Evolutionary conservation across 1,140 invertebrate species (phyloP).

Genomic region (Leptopilina boulardi): DNA sequence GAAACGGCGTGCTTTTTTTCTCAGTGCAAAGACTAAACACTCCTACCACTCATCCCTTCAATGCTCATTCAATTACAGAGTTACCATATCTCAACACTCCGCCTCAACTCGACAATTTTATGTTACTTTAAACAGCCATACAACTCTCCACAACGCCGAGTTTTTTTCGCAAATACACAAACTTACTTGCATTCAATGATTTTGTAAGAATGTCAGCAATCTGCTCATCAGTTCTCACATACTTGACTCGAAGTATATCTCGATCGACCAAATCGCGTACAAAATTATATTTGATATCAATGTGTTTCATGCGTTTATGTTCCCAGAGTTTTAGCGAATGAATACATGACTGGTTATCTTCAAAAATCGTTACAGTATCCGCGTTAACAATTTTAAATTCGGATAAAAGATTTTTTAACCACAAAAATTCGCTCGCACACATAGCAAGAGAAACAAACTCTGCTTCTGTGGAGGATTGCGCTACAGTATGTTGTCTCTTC

Average conservation of each 20-base stretch:
- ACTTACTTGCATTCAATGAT: not conserved
- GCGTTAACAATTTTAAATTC: not conserved
- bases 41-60: no score
- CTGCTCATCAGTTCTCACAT: slow-evolving; percentile 1
- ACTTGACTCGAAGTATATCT: slow-evolving; percentile 51
- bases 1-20: no score
- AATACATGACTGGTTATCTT: slow-evolving; percentile 32
- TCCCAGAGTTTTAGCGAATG: slow-evolving; percentile 1
- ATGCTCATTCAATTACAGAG: no score
- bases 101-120: not conserved
- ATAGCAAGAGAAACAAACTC: slow-evolving; percentile 55
- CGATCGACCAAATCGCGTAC: not conserved
- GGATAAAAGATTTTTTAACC: slow-evolving; percentile 1
- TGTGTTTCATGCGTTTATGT: slow-evolving; percentile 40
- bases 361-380: not conserved
- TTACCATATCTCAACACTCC: not conserved
- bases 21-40: no score
- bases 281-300: slow-evolving; percentile 45
- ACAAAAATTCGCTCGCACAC: not conserved
- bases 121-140: not conserved
- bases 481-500: slow-evolving; percentile 50
- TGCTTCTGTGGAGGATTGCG: slow-evolving; percentile 34
- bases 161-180: slow-evolving; percentile 44
- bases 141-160: not conserved
- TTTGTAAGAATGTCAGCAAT: slow-evolving; percentile 32